phyloP scores from a whole-genome alignment of 2,797 vertebrate genomes.

The Cuniculus paca region DNA sequence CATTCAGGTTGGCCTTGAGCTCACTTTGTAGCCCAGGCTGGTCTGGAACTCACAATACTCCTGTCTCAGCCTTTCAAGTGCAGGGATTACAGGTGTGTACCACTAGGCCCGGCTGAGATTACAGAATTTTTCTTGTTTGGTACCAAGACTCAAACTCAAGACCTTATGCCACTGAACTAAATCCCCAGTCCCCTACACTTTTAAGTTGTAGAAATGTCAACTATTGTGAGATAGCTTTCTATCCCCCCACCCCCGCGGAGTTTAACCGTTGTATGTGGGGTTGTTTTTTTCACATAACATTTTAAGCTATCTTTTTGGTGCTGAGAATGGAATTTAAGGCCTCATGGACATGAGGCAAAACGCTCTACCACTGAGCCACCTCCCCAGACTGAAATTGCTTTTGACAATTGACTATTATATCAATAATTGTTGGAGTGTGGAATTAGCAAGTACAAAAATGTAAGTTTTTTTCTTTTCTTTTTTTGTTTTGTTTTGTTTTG shows the following conservation, averaged over 20 bases:
- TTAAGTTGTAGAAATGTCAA: constrained; percentile 43
- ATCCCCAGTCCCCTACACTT: background rate
- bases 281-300: background rate
- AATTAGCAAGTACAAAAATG: constrained; percentile 28
- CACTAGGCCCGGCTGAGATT: too few relatives aligned
- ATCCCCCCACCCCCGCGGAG: background rate
- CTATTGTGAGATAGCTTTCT: background rate
- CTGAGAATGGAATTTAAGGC: background rate
- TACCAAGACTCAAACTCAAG: too few relatives aligned
- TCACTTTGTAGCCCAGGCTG: too few relatives aligned
- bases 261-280: constrained; percentile 33
- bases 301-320: constrained; percentile 41
- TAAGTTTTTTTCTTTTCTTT: too few relatives aligned
- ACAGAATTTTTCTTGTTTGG: background rate
- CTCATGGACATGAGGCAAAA: background rate
- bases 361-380: background rate
- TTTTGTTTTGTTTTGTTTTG: too few relatives aligned
- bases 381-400: background rate
- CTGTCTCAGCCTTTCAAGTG: too few relatives aligned
- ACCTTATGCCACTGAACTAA: too few relatives aligned
- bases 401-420: constrained; percentile 26
- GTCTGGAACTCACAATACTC: too few relatives aligned
- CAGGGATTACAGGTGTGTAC: too few relatives aligned
- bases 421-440: background rate
- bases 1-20: too few relatives aligned